phyloP scores from a whole-genome alignment of 2,888 invertebrate genomes.

The Ormyrus nitidulus region DNA sequence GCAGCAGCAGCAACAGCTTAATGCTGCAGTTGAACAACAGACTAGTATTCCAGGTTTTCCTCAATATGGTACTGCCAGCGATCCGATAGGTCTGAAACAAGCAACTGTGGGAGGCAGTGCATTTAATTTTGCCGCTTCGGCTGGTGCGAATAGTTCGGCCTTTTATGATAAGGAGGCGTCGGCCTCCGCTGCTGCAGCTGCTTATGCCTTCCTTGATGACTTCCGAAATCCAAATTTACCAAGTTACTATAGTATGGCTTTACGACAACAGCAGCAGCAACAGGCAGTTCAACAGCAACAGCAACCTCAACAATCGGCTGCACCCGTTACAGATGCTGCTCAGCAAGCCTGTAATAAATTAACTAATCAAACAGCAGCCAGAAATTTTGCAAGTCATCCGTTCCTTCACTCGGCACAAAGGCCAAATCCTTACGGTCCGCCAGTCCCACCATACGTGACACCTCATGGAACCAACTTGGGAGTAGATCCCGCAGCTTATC shows the following conservation, averaged over 20 bases:
- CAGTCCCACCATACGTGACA: constrained; percentile 71
- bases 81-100: constrained; percentile 81
- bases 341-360: constrained; percentile 70
- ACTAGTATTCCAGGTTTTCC: constrained; percentile 66
- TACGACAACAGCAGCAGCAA: constrained; percentile 61
- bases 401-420: constrained; percentile 72
- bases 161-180: constrained; percentile 71
- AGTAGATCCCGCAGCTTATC: constrained; percentile 72
- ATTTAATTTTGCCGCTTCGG: constrained; percentile 87
- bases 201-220: constrained; percentile 72
- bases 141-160: constrained; percentile 71
- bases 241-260: constrained; percentile 71
- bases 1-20: constrained; percentile 64
- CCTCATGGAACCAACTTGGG: constrained; percentile 71
- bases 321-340: constrained; percentile 62
- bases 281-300: constrained; percentile 58
- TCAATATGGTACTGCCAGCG: constrained; percentile 66
- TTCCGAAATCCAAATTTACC: constrained; percentile 69
- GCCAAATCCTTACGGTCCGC: constrained; percentile 70
- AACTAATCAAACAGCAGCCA: constrained; percentile 65
- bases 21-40: constrained; percentile 59
- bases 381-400: constrained; percentile 69
- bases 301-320: constrained; percentile 61
- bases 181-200: constrained; percentile 68
- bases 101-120: constrained; percentile 83